Percentiles rank a stretch among this genome's conserved stretches.
These are phyloP conservation scores for Amiota minor DNA, from an alignment of 2,888 invertebrate species.

Conservation along the genomic window DNA sequence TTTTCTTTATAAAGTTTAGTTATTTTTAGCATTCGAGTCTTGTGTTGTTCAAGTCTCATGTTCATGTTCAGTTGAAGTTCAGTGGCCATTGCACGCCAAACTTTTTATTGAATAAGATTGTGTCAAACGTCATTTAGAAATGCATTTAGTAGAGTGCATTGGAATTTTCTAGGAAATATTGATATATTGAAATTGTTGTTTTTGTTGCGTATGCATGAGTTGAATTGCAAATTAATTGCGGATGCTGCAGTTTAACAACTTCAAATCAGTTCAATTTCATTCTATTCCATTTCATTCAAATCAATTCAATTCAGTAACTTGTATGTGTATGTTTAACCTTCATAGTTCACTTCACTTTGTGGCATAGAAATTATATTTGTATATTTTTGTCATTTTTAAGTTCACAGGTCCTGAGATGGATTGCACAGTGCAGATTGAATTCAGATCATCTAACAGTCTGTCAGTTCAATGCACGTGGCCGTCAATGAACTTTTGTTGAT, in stretches of 20 bases:
- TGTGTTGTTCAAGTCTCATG: too few species aligned
- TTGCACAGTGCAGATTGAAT: too few species aligned
- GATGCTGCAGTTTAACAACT: slow-evolving; percentile 2
- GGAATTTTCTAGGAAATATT: slow-evolving; percentile 22
- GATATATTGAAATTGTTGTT: not conserved
- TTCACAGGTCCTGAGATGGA: not conserved
- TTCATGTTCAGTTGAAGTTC: not conserved
- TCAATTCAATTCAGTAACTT: too few species aligned
- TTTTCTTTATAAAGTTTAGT: not conserved
- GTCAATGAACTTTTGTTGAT: slow-evolving; percentile 19
- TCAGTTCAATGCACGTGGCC: slow-evolving; percentile 14
- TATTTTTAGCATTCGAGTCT: not conserved
- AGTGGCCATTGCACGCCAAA: not conserved
- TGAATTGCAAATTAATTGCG: slow-evolving; percentile 28
- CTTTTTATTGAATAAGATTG: not conserved
- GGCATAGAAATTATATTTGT: too few species aligned
- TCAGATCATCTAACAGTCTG: not conserved
- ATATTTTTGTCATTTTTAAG: too few species aligned
- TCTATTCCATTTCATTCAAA: too few species aligned
- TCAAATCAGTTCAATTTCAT: too few species aligned
- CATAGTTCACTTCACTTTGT: too few species aligned
- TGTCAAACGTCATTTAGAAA: not conserved
- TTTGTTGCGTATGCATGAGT: not conserved
- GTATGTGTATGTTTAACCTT: too few species aligned
- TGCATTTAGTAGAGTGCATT: not conserved